Evolutionary conservation across 1,140 invertebrate genomes (phyloP).

Genomic region (Mylabris phalerata): DNA sequence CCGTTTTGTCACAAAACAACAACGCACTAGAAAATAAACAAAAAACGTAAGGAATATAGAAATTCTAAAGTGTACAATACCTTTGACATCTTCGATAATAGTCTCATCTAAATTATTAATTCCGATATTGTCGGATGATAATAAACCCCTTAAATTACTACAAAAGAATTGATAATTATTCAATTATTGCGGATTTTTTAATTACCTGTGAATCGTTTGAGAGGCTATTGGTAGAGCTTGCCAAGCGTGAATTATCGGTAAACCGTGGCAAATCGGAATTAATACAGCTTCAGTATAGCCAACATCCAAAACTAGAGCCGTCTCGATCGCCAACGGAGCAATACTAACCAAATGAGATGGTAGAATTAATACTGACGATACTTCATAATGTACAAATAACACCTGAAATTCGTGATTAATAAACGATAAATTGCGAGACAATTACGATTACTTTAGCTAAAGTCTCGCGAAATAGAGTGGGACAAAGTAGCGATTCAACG

Average conservation of each 20-base stretch:
- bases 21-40: conserved; percentile 45
- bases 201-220: conserved; percentile 5
- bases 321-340: conserved; percentile 66
- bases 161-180: conserved; percentile 21
- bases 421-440: neutral
- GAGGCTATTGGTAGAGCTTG: conserved; percentile 27
- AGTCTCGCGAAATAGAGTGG: conserved; percentile 74
- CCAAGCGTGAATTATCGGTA: conserved; percentile 72
- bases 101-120: conserved; percentile 47
- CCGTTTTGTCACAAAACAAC: conserved; percentile 76
- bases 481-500: conserved; percentile 81
- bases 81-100: conserved; percentile 64
- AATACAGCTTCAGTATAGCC: conserved; percentile 77
- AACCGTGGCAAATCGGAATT: conserved; percentile 75
- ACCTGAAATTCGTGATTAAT: conserved; percentile 45
- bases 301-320: conserved; percentile 77
- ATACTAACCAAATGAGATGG: conserved; percentile 75
- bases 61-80: conserved; percentile 22
- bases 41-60: conserved; percentile 7
- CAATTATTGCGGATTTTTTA: neutral
- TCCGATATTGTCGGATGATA: conserved; percentile 43
- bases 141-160: conserved; percentile 45
- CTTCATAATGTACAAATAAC: conserved; percentile 88
- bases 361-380: conserved; percentile 45
- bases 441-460: conserved; percentile 58